phyloP scores from a whole-genome alignment of 2,797 vertebrate genomes.

The Mallotus villosus region DNA sequence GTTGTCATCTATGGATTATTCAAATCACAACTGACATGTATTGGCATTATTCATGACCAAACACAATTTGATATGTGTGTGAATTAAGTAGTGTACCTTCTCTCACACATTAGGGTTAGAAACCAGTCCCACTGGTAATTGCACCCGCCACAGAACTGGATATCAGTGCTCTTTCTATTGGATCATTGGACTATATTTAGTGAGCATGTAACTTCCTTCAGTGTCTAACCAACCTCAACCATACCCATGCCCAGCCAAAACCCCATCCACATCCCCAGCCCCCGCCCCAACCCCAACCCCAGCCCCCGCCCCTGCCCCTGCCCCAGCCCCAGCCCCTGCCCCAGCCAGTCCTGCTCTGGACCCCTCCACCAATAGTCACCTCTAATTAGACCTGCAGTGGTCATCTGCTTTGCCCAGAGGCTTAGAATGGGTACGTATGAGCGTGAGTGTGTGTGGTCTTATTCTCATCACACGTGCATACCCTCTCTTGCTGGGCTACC shows the following conservation, averaged over 20 bases:
- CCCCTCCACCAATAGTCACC: slow-evolving; percentile 48
- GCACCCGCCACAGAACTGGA: slow-evolving; percentile 9
- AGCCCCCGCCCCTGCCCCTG: too few relatives aligned
- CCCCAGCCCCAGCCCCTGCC: not conserved
- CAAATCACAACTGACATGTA: not conserved
- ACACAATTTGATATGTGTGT: not conserved
- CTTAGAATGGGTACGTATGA: slow-evolving; percentile 38
- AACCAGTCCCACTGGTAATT: not conserved
- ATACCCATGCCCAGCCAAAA: slow-evolving; percentile 21
- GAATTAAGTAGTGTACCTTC: not conserved
- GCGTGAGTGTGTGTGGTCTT: slow-evolving; percentile 60
- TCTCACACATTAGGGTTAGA: slow-evolving; percentile 13
- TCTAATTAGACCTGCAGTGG: slow-evolving; percentile 44
- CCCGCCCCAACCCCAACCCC: too few relatives aligned
- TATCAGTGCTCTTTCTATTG: slow-evolving; percentile 13
- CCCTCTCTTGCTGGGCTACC: slow-evolving; percentile 35
- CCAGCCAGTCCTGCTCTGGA: slow-evolving; percentile 29
- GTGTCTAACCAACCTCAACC: slow-evolving; percentile 10
- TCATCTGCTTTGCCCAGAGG: slow-evolving; percentile 42
- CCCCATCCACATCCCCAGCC: too few relatives aligned
- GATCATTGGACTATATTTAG: slow-evolving; percentile 19
- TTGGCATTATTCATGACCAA: not conserved
- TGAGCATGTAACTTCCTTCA: slow-evolving; percentile 11
- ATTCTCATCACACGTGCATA: slow-evolving; percentile 62
- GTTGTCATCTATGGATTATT: not conserved